Evolutionary conservation across 2,797 vertebrate genomes (phyloP).

Genomic region (Enteromius anoplus): DNA sequence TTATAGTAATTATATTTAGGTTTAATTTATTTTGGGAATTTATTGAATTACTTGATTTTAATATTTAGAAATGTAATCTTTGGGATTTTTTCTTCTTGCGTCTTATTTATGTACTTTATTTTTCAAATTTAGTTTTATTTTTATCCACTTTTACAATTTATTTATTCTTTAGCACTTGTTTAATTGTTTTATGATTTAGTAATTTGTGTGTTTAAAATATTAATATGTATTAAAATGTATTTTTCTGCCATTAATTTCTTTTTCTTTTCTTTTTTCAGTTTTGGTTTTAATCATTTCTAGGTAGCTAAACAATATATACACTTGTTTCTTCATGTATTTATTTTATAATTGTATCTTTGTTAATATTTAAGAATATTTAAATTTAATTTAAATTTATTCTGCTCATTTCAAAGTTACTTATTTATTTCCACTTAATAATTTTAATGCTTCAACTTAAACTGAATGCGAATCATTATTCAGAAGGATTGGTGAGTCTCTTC

Average conservation of each 20-base stretch:
- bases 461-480: neutral
- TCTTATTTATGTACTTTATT: neutral
- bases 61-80: neutral
- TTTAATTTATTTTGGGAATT: neutral
- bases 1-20: neutral
- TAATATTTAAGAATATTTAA: neutral
- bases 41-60: neutral
- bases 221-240: neutral
- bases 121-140: neutral
- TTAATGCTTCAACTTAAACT: neutral
- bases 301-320: neutral
- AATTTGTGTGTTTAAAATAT: neutral
- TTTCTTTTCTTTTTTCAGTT: neutral
- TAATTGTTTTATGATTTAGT: neutral
- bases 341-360: neutral
- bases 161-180: neutral
- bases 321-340: neutral
- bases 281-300: neutral
- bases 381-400: neutral
- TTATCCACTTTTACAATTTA: neutral
- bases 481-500: neutral
- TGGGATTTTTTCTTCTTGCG: neutral
- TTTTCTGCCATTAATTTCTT: neutral
- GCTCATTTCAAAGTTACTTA: neutral
- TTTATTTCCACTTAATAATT: neutral